A percentile compares a stretch with the other conserved stretches of the same genome.
Evolutionary conservation across 2,888 invertebrate genomes (phyloP).

Genomic region (Lasius platythorax): DNA sequence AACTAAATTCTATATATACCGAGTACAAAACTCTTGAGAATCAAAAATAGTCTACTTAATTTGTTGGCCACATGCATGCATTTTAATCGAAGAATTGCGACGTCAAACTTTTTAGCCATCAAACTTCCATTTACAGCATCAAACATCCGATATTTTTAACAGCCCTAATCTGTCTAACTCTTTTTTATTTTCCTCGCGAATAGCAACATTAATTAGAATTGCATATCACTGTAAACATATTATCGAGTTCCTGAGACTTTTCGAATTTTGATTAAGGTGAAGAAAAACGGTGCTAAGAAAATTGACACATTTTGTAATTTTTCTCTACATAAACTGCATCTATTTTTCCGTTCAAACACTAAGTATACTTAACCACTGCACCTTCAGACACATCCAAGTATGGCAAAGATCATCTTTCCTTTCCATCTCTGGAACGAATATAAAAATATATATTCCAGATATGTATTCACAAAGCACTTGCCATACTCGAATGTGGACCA

Average conservation of each 20-base stretch:
- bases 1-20: conserved; percentile 30
- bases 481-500: conserved; percentile 80
- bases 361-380: conserved; percentile 85
- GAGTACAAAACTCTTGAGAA: conserved; percentile 36
- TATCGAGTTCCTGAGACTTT: conserved; percentile 15
- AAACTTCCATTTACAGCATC: too few relatives aligned
- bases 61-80: conserved; percentile 52
- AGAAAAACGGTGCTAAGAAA: conserved; percentile 73
- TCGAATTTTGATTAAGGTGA: conserved; percentile 66
- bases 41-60: conserved; percentile 34
- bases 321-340: conserved; percentile 84
- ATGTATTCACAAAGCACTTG: conserved; percentile 47
- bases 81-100: conserved; percentile 18
- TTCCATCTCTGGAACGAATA: conserved; percentile 35
- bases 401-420: conserved; percentile 54
- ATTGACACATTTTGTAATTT: conserved; percentile 79
- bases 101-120: background rate
- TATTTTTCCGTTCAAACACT: conserved; percentile 83
- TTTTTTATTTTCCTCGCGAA: conserved; percentile 13
- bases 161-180: conserved; percentile 11
- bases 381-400: conserved; percentile 80
- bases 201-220: conserved; percentile 2
- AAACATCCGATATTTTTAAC: background rate
- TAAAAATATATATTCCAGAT: conserved; percentile 39
- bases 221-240: conserved; percentile 43